Conservation (phyloP, 2,113 vertebrate genomes). For the Ptychochromis oligacanthus region DNA sequence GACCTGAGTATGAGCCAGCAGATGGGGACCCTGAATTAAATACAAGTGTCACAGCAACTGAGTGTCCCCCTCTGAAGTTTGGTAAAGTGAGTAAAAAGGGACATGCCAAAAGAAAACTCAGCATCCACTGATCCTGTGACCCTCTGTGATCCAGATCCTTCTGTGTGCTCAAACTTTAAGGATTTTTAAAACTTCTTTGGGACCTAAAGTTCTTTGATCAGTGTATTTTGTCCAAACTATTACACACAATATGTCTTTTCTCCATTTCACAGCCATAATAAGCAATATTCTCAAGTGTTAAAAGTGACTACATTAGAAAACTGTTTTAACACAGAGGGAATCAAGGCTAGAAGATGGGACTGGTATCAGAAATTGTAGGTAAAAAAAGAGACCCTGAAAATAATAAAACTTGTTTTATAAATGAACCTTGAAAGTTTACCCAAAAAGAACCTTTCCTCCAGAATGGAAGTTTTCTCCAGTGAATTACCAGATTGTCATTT, state of each 20-base stretch:
- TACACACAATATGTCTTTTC: neutral
- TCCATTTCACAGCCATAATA: neutral
- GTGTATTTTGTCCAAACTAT: neutral
- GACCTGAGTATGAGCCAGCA: neutral
- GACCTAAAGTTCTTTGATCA: too few relatives aligned
- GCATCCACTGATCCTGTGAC: neutral
- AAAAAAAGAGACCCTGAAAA: too few relatives aligned
- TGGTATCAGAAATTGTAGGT: neutral
- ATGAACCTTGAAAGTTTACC: too few relatives aligned
- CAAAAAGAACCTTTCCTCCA: too few relatives aligned
- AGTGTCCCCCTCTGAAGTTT: neutral
- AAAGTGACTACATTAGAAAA: neutral
- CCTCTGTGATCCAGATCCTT: neutral
- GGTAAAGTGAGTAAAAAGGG: neutral
- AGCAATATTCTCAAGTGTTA: neutral
- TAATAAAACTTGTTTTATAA: too few relatives aligned
- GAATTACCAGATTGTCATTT: too few relatives aligned
- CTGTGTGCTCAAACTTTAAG: neutral
- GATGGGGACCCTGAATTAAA: neutral
- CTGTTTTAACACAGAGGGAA: neutral
- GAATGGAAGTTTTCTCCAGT: too few relatives aligned
- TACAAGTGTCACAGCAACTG: neutral
- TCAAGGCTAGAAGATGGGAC: neutral
- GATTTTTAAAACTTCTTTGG: neutral
- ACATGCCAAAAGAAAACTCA: neutral